Evolutionary conservation across 2,113 vertebrate genomes (phyloP).

Genomic region (Gorsachius goisagi): DNA sequence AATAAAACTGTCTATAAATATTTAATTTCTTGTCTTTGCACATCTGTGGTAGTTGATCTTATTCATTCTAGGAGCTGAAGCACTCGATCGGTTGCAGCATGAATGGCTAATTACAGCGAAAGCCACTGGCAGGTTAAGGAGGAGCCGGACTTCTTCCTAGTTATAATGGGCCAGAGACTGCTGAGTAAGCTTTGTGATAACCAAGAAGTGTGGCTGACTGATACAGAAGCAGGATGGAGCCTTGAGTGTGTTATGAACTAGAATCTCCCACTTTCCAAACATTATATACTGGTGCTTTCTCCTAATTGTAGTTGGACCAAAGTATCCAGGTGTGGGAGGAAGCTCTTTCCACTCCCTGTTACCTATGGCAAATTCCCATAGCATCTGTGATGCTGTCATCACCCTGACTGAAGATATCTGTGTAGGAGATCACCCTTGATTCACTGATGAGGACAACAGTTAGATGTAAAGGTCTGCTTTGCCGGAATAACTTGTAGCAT

Average conservation of each 20-base stretch:
- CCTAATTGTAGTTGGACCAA: not conserved
- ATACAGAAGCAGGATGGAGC: not conserved
- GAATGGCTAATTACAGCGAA: not conserved
- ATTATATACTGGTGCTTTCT: not conserved
- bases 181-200: not conserved
- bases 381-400: not conserved
- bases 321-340: not conserved
- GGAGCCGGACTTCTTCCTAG: not conserved
- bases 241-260: not conserved
- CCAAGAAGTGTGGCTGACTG: not conserved
- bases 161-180: not conserved
- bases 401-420: not conserved
- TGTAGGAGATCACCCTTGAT: not conserved
- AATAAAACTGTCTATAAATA: not conserved
- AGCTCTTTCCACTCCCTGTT: not conserved
- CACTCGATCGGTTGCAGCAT: accelerated
- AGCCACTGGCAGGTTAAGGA: not conserved
- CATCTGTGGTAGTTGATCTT: not conserved
- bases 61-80: not conserved
- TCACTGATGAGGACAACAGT: not conserved
- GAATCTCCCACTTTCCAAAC: not conserved
- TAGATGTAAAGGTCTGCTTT: not conserved
- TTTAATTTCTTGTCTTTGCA: not conserved
- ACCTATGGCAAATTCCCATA: too few species aligned
- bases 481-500: not conserved